Conservation (phyloP, 2,113 vertebrate genomes). For the Erinaceus europaeus region DNA sequence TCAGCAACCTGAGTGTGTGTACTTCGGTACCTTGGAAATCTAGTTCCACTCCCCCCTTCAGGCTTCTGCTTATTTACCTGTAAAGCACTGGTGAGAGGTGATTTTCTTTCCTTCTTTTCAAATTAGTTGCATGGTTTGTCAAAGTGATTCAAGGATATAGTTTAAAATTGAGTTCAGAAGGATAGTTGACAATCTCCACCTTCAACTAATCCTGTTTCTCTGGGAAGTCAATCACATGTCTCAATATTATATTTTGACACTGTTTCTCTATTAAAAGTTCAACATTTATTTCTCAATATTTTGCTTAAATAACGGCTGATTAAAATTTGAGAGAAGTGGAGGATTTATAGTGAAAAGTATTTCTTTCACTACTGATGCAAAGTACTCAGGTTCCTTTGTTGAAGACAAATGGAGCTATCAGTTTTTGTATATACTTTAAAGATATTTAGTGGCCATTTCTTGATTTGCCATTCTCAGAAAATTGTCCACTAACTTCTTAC, state of each 20-base stretch:
- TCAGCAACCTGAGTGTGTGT: background rate
- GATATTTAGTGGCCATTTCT: background rate
- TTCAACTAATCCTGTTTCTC: background rate
- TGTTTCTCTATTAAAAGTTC: background rate
- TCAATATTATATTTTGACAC: background rate
- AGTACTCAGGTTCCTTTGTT: background rate
- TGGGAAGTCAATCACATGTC: background rate
- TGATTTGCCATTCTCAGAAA: conserved; percentile 21
- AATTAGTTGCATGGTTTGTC: conserved; percentile 11
- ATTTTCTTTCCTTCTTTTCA: background rate
- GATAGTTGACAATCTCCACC: background rate
- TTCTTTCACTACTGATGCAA: background rate
- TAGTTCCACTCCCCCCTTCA: no score
- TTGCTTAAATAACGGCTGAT: conserved; percentile 15
- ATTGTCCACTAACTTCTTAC: background rate
- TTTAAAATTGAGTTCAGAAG: background rate
- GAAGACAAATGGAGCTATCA: background rate
- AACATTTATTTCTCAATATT: background rate
- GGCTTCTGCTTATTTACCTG: background rate
- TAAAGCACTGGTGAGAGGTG: background rate
- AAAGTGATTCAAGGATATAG: background rate
- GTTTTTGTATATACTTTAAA: background rate
- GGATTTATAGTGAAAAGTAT: background rate
- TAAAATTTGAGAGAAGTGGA: conserved; percentile 12
- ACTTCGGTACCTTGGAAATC: background rate